These are phyloP conservation scores for Amaurobius ferox DNA, from an alignment of 2,888 invertebrate genomes.

Conservation along the genomic window DNA sequence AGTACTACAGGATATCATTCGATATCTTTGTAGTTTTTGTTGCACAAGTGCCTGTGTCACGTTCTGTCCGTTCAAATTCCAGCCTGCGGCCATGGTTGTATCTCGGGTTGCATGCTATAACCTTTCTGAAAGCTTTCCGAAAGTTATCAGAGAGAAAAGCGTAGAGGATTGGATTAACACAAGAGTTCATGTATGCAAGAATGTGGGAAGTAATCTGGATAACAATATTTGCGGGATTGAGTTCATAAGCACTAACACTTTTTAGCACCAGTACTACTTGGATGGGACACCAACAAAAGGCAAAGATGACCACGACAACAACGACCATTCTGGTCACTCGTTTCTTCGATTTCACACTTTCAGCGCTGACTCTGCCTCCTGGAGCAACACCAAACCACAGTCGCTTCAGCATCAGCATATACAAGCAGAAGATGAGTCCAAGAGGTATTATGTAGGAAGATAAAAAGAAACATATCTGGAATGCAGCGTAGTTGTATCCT, in stretches of 20 bases:
- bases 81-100: conserved; percentile 26
- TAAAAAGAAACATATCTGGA: conserved; percentile 89
- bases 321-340: conserved; percentile 94
- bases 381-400: conserved; percentile 88
- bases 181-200: conserved; percentile 92
- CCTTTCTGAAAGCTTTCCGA: conserved; percentile 87
- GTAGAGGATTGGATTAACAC: conserved; percentile 95
- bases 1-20: conserved; percentile 65
- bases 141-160: conserved; percentile 96
- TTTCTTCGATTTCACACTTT: conserved; percentile 88
- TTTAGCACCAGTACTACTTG: conserved; percentile 89
- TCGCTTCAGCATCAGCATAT: conserved; percentile 91
- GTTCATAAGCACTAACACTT: conserved; percentile 85
- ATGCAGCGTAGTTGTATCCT: conserved; percentile 78
- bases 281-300: conserved; percentile 95
- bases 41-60: conserved; percentile 57
- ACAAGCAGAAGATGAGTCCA: conserved; percentile 89
- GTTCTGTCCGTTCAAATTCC: conserved; percentile 44
- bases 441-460: conserved; percentile 93
- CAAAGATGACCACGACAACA: conserved; percentile 93
- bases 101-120: conserved; percentile 74
- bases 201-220: conserved; percentile 77
- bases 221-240: conserved; percentile 78
- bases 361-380: conserved; percentile 87
- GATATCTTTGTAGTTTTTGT: conserved; percentile 66